Evolutionary conservation across 2,888 invertebrate genomes (phyloP), one percentile per base, ranked within the genome.

Genomic region (Spilosoma lubricipeda): DNA sequence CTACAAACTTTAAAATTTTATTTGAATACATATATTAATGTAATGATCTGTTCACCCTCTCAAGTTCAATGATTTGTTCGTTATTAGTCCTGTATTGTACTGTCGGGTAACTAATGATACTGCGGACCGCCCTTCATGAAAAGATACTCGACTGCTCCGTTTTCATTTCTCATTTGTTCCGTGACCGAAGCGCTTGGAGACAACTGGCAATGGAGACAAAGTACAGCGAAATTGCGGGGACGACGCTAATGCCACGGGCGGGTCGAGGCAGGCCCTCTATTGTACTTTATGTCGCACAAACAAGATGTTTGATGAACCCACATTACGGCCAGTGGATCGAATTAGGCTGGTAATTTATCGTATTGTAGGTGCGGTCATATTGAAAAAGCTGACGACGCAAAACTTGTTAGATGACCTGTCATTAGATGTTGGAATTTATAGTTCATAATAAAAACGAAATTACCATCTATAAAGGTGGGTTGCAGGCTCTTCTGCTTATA

Each of bases 261-360:
- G 89, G 85, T 85, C 86, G 87, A 80, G 83, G 83, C 77, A 77
- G 83, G 78, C 86, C 86, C 87, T 85, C 92, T 89, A 92, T 94
- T 94, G 92, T 93, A 86, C 88, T 88, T 88, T 89, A 91, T 89
- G 88, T 86, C 87, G 82, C 87, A 90, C 92, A 93, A 94, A 94
- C 93, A 93, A 92, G 91, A 92, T 93, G 92, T 93, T 94, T 93
- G 94, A 94, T 93, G 91, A 90, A 89, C 88, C 87, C 88, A 89
- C 93, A 94, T 95, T 93, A 93, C 85, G 86, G 86, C 85, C 91
- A 91, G 91, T 89, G 91, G 90, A 91, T 92, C 90, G 93, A 92
- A 93, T 93, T 92, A 91, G 89, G 89, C 87, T 84, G 80, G 90
- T 89, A 90, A 91, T 91, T 91, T 90, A 89, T 89, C 88, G 89